These are phyloP conservation scores for Premnoplex brunnescens DNA, from an alignment of 2,797 vertebrate genomes.

Conservation along the genomic window DNA sequence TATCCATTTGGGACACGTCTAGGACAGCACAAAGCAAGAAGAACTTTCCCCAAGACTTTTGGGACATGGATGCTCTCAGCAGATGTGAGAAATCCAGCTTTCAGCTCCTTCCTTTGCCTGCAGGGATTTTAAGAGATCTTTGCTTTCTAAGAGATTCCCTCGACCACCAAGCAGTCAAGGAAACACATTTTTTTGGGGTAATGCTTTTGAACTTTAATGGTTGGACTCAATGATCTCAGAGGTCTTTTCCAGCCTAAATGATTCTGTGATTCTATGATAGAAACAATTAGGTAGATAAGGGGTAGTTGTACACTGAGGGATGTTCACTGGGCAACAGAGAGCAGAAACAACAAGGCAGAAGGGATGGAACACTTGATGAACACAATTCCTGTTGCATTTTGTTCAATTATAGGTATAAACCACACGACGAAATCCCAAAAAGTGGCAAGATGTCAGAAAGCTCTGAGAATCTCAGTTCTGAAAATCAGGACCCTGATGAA, in stretches of 20 bases:
- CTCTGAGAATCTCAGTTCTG: fast-evolving
- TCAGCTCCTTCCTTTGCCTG: not conserved
- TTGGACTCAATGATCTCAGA: not conserved
- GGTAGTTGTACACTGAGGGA: not conserved
- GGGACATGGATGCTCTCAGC: fast-evolving
- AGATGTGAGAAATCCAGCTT: not conserved
- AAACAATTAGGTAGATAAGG: not conserved
- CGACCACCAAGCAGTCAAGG: not conserved
- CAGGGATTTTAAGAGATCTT: not conserved
- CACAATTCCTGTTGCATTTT: not conserved
- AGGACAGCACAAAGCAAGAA: not conserved
- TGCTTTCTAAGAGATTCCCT: not conserved
- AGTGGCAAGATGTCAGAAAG: not conserved
- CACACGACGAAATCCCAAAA: fast-evolving
- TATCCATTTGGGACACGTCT: not conserved
- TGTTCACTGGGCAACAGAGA: not conserved
- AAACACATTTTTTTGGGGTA: not conserved
- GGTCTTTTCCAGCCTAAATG: not conserved
- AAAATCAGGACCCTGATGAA: not conserved
- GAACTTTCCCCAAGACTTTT: not conserved
- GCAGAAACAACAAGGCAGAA: not conserved
- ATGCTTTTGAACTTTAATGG: not conserved
- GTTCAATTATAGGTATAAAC: not conserved
- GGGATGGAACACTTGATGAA: not conserved
- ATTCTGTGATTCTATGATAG: not conserved